Evolutionary conservation across 2,113 vertebrate species (phyloP), one percentile per base, ranked within the genome.

Genomic region (Chionis minor): DNA sequence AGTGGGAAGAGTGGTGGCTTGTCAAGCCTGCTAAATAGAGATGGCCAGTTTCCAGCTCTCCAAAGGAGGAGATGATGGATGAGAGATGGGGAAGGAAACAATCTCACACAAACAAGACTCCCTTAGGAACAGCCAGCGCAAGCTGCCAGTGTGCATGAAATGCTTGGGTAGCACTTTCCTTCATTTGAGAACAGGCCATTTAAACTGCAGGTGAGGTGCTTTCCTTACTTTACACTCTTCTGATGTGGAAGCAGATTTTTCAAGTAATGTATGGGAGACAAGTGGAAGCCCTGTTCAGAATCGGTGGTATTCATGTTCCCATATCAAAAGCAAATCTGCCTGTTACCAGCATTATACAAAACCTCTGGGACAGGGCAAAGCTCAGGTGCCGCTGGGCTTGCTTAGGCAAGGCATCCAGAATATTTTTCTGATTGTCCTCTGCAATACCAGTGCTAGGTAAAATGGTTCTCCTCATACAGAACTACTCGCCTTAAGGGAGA

Each of bases 41-140:
- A 32, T 93, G 92, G 95, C 92, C 32, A 42, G 11, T 45, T 96
- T 93, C 96, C 92, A 95, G 70, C 54, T 70, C 75, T 81, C 88
- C 81, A 30, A 85, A 81, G 73, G 42, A 94, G 45, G 83, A 84
- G 85, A 78, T 84, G 96, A 96, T 87, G 81, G 81, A 96, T 92
- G 77, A 88, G 86, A 56, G 85, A 88, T 73, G 23, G 85, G 56
- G 62, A 92, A 77, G 83, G 86, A 91, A 96, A 93, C 52, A 92
- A 91, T 70, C 51, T 90, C 86, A n/a, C 65, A 49, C 27, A 77
- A 91, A 88, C 70, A 94, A 52, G 67, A 8, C 23, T 89, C 62
- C 71, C 90, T 42, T 54, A 92, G 86, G 73, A 93, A 21, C n/a
- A 80, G 63, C 49, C 63, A 67, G 73, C 88, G 67, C 63, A 86